Evolutionary conservation across 2,113 vertebrate species (phyloP).

Genomic region (Pygoscelis adeliae): DNA sequence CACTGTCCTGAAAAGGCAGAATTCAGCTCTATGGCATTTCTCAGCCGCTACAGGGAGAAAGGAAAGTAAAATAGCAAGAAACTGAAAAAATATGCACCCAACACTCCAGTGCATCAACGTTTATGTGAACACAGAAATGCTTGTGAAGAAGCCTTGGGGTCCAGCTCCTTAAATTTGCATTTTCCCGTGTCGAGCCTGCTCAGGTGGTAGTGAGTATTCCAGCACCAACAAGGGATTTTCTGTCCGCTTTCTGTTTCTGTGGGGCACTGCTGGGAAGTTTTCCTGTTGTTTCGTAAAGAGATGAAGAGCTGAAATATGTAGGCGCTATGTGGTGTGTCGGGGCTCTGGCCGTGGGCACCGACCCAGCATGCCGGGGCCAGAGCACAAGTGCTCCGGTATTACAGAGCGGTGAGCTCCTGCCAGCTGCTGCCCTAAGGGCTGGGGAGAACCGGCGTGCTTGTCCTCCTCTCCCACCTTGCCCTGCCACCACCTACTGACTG

Average conservation of each 20-base stretch:
- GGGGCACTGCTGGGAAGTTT: not conserved
- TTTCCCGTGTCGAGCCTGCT: rapidly evolving
- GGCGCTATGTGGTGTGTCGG: rapidly evolving
- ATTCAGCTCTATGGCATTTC: not conserved
- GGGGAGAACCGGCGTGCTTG: not conserved
- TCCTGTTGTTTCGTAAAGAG: not conserved
- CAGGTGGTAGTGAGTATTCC: not conserved
- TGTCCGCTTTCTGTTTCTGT: rapidly evolving
- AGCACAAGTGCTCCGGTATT: not conserved
- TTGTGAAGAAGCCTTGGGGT: not conserved
- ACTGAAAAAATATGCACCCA: not conserved
- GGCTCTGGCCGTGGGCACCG: not conserved
- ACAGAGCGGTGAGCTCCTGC: not conserved
- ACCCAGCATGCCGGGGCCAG: not conserved
- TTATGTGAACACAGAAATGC: not conserved
- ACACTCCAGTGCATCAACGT: too few species aligned
- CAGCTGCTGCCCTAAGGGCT: too few species aligned
- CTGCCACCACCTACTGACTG: not conserved
- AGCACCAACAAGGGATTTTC: not conserved
- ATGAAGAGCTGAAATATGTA: not conserved
- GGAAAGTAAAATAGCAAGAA: not conserved
- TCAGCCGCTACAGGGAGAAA: not conserved
- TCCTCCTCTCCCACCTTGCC: not conserved
- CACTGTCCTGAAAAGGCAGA: not conserved
- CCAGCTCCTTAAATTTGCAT: not conserved